Evolutionary conservation across 2,113 vertebrate species (phyloP), one percentile per base, ranked within the genome.

Genomic region (Carettochelys insculpta): DNA sequence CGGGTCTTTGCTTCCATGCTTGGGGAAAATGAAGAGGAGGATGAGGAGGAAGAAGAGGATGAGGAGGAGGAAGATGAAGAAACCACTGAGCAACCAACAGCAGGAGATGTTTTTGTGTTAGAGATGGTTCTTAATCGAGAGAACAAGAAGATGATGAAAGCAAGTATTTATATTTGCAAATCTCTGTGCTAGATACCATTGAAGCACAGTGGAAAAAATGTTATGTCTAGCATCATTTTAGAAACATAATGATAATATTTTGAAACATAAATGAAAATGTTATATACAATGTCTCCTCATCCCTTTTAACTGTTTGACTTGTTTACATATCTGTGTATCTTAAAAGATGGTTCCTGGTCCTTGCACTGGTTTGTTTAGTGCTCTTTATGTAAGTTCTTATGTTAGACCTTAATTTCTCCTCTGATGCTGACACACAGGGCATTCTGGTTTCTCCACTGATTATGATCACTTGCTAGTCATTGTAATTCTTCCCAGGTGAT

Each of bases 91-190:
- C 98, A 98, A 0, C 97, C 98, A 45, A 98, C 98, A 2, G 99
- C 98, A 5, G 99, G 99, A 8, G 99, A 99, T 16, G 99, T 99
- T 47, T 99, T 99, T 82, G 98, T 98, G 0, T 95, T 99, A 96
- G 99, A 99, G 97, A 99, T 99, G 98, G 99, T 99, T 81, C 98
- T 99, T 77, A 99, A 99, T 95, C 97, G 99, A 68, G 99, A 99
- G 96, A 99, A 98, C 94, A 99, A 99, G 96, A 99, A 99, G 97
- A 99, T 99, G 98, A 99, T 99, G 98, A 99, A 98, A 98, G 99
- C 98, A 97, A 98, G 97, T 95, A 86, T 94, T 94, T 82, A 47
- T 56, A 81, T 38, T 50, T 48, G 43, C 56, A 53, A 54, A 50
- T 48, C 71, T 90, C 3, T 0, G 2, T 29, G 2, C 54, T 34